Percentiles rank a stretch among this genome's conserved stretches.
These are phyloP conservation scores for Homarus gammarus DNA, from an alignment of 2,888 invertebrate species.

Conservation along the genomic window DNA sequence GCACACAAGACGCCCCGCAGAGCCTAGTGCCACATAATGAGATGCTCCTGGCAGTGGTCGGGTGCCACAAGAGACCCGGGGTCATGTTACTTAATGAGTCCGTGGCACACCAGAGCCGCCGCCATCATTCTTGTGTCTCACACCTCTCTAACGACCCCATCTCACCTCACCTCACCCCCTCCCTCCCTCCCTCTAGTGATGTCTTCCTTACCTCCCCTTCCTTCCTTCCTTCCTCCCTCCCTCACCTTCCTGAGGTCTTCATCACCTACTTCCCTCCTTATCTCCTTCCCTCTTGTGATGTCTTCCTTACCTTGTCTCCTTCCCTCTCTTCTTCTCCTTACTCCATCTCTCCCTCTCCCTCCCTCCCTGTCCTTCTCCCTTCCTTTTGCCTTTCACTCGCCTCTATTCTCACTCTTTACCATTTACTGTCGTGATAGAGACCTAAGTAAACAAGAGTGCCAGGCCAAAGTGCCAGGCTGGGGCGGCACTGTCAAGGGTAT, in stretches of 20 bases:
- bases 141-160: constrained; percentile 14
- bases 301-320: no score
- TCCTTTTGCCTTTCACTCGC: background rate
- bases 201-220: background rate
- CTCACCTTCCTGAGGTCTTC: background rate
- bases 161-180: background rate
- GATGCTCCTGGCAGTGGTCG: constrained; percentile 23
- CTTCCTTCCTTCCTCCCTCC: no score
- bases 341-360: background rate
- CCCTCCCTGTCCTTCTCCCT: background rate
- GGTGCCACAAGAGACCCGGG: constrained; percentile 32
- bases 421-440: background rate
- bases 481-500: background rate
- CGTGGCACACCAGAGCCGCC: background rate
- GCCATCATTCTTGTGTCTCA: constrained; percentile 24
- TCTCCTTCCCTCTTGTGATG: no score
- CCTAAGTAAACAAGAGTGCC: background rate
- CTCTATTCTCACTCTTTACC: background rate
- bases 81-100: constrained; percentile 43
- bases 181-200: background rate
- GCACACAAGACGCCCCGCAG: constrained; percentile 8
- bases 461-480: background rate
- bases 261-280: background rate
- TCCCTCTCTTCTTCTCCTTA: background rate
- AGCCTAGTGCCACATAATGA: constrained; percentile 30